Evolutionary conservation across 2,113 vertebrate species (phyloP).

Genomic region (Dipodomys ordii): DNA sequence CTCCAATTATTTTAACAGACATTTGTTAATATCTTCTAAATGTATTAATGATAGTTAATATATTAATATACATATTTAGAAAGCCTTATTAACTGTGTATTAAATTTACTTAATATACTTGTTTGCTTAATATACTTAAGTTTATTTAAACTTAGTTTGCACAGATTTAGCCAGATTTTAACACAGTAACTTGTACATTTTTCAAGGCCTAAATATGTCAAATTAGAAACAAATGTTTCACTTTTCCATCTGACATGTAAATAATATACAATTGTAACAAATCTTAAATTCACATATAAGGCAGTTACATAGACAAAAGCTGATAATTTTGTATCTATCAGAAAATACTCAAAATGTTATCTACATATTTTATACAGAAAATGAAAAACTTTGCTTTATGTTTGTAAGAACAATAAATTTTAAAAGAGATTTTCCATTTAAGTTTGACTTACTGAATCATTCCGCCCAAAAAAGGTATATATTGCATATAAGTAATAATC

Average conservation of each 20-base stretch:
- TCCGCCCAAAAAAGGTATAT: conserved; percentile 98
- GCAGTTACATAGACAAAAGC: conserved; percentile 9
- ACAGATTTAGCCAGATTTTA: not conserved
- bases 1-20: conserved; percentile 54
- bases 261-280: not conserved
- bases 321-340: not conserved
- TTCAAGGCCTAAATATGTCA: conserved; percentile 57
- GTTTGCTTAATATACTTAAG: no score
- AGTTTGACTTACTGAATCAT: conserved; percentile 93
- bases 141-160: no score
- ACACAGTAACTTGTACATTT: conserved; percentile 49
- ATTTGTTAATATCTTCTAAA: conserved; percentile 40
- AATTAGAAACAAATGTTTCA: conserved; percentile 22
- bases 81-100: conserved; percentile 2
- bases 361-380: not conserved
- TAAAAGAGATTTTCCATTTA: not conserved
- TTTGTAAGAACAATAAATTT: conserved; percentile 34
- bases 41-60: not conserved
- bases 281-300: conserved; percentile 55
- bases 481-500: conserved; percentile 99
- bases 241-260: conserved; percentile 56
- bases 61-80: conserved; percentile 24
- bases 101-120: not conserved
- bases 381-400: conserved; percentile 1
- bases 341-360: conserved; percentile 34